Evolutionary conservation across 2,113 vertebrate species (phyloP).

Genomic region (Elephas maximus): DNA sequence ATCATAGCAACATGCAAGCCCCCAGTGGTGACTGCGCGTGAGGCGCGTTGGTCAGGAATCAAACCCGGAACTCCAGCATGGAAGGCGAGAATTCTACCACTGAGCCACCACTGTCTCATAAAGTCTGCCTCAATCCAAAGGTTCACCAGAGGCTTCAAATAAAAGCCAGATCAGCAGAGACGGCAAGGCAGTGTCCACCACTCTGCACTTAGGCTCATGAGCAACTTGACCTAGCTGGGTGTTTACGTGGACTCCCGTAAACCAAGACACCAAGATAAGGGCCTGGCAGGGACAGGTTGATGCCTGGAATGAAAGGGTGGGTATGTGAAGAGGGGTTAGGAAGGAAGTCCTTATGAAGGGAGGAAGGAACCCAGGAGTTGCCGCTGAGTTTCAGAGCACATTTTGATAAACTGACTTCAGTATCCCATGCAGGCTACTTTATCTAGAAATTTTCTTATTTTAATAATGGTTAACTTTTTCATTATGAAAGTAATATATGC

Average conservation of each 20-base stretch:
- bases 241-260: neutral
- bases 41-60: no score
- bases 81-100: no score
- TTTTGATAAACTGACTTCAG: neutral
- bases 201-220: neutral
- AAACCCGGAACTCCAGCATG: no score
- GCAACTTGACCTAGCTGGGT: neutral
- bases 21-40: no score
- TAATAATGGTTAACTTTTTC: neutral
- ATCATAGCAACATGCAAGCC: no score
- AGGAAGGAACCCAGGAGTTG: neutral
- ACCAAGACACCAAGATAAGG: neutral
- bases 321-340: neutral
- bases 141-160: neutral
- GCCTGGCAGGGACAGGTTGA: neutral
- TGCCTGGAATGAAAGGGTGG: neutral
- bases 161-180: neutral
- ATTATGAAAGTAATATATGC: neutral
- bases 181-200: neutral
- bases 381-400: neutral
- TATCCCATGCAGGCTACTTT: neutral
- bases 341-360: neutral
- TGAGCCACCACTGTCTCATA: no score
- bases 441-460: neutral
- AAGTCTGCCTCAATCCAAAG: neutral